Evolutionary conservation across 2,113 vertebrate species (phyloP), one percentile per base, ranked within the genome.

Genomic region (Phylloscopus trochiloides): DNA sequence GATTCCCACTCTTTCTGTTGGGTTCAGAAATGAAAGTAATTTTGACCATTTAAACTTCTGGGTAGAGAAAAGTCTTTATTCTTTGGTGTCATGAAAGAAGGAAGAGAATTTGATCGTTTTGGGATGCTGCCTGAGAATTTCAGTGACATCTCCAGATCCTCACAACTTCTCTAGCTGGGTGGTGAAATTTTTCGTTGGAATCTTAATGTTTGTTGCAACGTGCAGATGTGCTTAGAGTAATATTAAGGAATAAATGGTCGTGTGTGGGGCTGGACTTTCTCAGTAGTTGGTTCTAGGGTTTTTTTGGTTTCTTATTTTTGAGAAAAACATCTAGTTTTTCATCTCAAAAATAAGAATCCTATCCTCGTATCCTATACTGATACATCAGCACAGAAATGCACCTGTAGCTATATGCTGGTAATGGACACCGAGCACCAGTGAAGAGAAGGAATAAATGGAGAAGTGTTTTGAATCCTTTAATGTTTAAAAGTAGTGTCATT

Each of bases 11-110:
- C 87, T 77, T 31, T 88, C 76, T 77, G 66, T 75, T 90, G 88
- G 70, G 51, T 54, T 96, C 45, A 17, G 57, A 96, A 97, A 90
- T 85, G 47, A 91, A 95, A 94, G 84, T 62, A 16, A 51, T 88
- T 63, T 57, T 91, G 68, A 87, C 90, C 67, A 93, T 81, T 79
- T 94, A 62, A 93, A 88, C 88, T 54, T 89, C 24, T 63, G 50
- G 48, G 21, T 86, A 86, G 68, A 76, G 54, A 40, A 50, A 76
- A 75, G 43, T 42, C 61, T 20, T 54, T 71, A n/a, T 92, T 85
- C 68, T 75, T 31, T 54, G 9, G 26, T 55, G 17, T 34, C 2
- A 1, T 85, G 26, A 48, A 83, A 47, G 36, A 55, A 89, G 28
- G 28, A 50, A 57, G 52, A 59, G 62, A 66, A 62, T 71, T 59